Percentiles rank a stretch among this genome's conserved stretches.
phyloP scores from a whole-genome alignment of 2,113 vertebrate genomes.

The Lepidothrix coronata region DNA sequence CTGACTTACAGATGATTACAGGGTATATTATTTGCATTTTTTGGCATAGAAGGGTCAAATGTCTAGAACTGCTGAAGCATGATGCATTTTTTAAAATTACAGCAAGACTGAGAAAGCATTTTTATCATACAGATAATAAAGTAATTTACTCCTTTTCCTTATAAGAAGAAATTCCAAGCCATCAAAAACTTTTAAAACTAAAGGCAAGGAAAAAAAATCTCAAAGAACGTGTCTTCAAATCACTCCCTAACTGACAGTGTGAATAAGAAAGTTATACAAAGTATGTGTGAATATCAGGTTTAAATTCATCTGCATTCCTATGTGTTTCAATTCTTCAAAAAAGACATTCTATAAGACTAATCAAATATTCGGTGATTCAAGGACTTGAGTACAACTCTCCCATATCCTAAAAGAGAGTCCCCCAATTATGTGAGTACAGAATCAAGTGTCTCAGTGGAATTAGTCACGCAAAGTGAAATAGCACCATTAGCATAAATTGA shows the following conservation, averaged over 20 bases:
- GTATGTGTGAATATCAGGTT: not conserved
- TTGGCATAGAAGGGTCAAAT: not conserved
- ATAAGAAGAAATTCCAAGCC: not conserved
- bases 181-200: not conserved
- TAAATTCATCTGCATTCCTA: not conserved
- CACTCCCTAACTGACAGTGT: not conserved
- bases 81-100: not conserved
- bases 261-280: not conserved
- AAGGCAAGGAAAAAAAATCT: not conserved
- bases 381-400: not conserved
- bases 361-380: not conserved
- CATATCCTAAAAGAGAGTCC: not conserved
- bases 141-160: not conserved
- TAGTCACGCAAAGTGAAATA: not conserved
- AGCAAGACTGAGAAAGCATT: not conserved
- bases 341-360: not conserved
- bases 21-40: not conserved
- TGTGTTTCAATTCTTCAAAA: not conserved
- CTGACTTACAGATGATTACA: not conserved
- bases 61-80: not conserved
- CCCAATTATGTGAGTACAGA: not conserved
- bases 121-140: not conserved
- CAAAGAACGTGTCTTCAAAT: not conserved
- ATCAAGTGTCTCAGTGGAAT: not conserved
- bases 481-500: not conserved